Percentiles rank a stretch among this genome's conserved stretches.
phyloP scores from a whole-genome alignment of 2,888 invertebrate species.

The Silvanus unidentatus region DNA sequence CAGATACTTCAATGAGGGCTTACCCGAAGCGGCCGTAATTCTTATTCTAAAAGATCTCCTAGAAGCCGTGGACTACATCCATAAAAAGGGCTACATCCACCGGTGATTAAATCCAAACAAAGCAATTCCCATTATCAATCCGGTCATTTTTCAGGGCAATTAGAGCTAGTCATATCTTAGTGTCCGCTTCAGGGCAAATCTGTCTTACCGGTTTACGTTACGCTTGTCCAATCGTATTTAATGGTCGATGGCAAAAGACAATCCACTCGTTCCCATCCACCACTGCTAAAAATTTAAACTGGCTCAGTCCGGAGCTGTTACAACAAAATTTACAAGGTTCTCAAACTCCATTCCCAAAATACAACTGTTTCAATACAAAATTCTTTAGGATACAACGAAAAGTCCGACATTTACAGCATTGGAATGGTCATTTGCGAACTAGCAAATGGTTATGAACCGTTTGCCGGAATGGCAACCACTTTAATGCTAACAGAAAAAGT shows the following conservation, averaged over 20 bases:
- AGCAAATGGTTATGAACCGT: conserved; percentile 85
- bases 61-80: conserved; percentile 76
- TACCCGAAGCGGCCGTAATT: conserved; percentile 77
- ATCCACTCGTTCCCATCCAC: conserved; percentile 72
- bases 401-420: conserved; percentile 86
- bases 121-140: conserved; percentile 76
- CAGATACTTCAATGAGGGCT: conserved; percentile 65
- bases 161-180: conserved; percentile 75
- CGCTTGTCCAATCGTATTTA: conserved; percentile 65
- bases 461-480: conserved; percentile 77
- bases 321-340: conserved; percentile 57
- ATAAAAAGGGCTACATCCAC: conserved; percentile 78
- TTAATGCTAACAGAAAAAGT: conserved; percentile 89
- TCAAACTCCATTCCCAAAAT: no score
- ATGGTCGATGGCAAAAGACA: conserved; percentile 62
- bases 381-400: conserved; percentile 72
- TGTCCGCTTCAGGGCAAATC: conserved; percentile 66
- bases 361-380: neutral
- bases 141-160: conserved; percentile 58
- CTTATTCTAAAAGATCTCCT: conserved; percentile 74
- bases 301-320: conserved; percentile 87
- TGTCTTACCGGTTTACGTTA: conserved; percentile 75
- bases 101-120: conserved; percentile 59
- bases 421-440: conserved; percentile 85
- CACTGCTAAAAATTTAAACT: conserved; percentile 69